These are phyloP conservation scores for Zapus hudsonius DNA, from an alignment of 2,113 vertebrate species.

Conservation along the genomic window DNA sequence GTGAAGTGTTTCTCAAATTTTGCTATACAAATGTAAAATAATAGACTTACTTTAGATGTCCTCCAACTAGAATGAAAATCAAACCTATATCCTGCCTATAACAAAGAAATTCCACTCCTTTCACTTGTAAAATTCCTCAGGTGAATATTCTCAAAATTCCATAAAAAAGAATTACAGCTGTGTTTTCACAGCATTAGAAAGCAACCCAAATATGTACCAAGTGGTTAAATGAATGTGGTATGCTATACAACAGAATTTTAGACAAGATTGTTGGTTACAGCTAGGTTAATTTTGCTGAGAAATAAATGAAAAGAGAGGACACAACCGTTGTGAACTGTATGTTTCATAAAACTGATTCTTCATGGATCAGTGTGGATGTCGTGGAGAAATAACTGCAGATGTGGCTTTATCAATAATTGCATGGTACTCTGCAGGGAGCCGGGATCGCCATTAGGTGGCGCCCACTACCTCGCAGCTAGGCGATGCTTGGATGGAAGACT, in stretches of 20 bases:
- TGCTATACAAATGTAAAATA: fast-evolving
- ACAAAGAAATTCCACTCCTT: not conserved
- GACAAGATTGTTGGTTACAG: not conserved
- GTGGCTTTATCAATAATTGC: not conserved
- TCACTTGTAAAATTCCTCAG: not conserved
- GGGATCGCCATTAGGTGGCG: too few relatives aligned
- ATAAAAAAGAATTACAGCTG: not conserved
- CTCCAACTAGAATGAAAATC: not conserved
- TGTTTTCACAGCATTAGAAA: not conserved
- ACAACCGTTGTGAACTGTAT: not conserved
- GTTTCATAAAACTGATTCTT: not conserved
- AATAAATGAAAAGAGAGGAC: not conserved
- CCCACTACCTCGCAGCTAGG: too few relatives aligned
- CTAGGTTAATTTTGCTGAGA: not conserved
- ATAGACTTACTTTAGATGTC: too few relatives aligned
- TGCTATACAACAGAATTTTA: not conserved
- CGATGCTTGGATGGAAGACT: too few relatives aligned
- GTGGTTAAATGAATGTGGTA: not conserved
- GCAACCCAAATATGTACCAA: not conserved
- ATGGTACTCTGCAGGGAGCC: not conserved
- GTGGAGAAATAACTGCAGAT: not conserved
- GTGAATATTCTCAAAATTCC: not conserved
- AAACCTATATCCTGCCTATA: not conserved
- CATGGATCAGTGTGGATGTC: not conserved
- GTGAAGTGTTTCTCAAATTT: not conserved